phyloP scores from a whole-genome alignment of 1,140 invertebrate genomes.

The Oncopodura yosiiana region DNA sequence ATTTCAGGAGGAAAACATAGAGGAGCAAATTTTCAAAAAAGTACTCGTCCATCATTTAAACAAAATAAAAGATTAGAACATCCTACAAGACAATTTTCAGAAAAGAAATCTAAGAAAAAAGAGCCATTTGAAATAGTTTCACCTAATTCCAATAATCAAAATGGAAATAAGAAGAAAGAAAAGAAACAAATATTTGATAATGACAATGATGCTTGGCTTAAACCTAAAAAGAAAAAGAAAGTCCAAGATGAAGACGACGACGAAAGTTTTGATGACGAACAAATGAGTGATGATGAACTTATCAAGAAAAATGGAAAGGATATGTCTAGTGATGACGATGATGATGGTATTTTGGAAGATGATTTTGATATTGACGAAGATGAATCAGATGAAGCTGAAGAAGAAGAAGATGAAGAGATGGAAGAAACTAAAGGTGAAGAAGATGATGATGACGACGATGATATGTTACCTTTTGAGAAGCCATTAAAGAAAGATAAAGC shows the following conservation, averaged over 20 bases:
- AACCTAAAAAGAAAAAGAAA: constrained; percentile 43
- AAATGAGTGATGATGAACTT: background rate
- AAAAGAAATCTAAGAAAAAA: too few relatives aligned
- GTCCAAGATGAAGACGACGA: constrained; percentile 22
- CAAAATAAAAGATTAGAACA: too few relatives aligned
- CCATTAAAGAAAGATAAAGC: constrained; percentile 58
- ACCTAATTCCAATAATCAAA: too few relatives aligned
- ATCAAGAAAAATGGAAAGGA: background rate
- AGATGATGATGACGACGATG: constrained; percentile 45
- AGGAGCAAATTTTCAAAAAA: too few relatives aligned
- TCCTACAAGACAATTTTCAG: too few relatives aligned
- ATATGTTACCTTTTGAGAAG: constrained; percentile 76
- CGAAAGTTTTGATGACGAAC: background rate
- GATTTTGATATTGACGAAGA: constrained; percentile 35
- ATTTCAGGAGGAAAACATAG: too few relatives aligned
- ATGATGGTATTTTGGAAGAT: constrained; percentile 17
- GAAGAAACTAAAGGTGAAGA: constrained; percentile 6
- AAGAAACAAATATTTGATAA: constrained; percentile 50
- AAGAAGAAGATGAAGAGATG: constrained; percentile 26
- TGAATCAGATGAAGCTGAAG: constrained; percentile 42
- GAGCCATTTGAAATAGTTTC: too few relatives aligned
- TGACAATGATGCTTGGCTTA: constrained; percentile 59
- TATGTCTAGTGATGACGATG: constrained; percentile 10
- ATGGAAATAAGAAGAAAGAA: too few relatives aligned
- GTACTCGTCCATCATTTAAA: too few relatives aligned